Evolutionary conservation across 1,140 invertebrate genomes (phyloP).

Genomic region (Spodoptera litura): DNA sequence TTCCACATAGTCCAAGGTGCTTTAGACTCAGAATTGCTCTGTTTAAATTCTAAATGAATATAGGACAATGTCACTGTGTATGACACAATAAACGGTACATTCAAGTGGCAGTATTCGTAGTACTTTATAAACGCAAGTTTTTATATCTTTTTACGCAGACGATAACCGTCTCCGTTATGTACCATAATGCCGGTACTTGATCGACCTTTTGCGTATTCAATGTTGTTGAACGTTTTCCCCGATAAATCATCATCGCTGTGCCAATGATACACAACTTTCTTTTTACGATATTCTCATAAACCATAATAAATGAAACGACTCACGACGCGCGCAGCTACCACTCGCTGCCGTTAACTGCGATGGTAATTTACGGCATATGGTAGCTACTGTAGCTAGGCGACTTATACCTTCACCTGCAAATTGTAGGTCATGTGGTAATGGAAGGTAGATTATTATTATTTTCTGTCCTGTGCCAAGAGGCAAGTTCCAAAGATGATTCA

Average conservation of each 20-base stretch:
- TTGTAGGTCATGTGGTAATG: constrained; percentile 66
- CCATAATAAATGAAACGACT: constrained; percentile 20
- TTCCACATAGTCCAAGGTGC: constrained; percentile 30
- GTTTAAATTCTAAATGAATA: constrained; percentile 1
- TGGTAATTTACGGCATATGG: constrained; percentile 41
- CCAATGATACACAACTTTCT: constrained; percentile 40
- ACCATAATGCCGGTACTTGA: neutral
- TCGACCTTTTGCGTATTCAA: constrained; percentile 13
- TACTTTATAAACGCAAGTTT: neutral
- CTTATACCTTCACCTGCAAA: constrained; percentile 52
- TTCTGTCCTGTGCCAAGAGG: constrained; percentile 70
- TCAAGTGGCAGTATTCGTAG: neutral
- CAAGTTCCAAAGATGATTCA: constrained; percentile 73
- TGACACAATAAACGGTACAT: neutral
- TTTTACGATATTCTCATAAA: constrained; percentile 35
- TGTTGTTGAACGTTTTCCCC: constrained; percentile 25
- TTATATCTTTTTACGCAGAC: neutral
- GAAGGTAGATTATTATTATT: constrained; percentile 62
- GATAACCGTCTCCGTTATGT: constrained; percentile 23
- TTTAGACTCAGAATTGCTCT: neutral
- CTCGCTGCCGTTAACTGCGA: constrained; percentile 52
- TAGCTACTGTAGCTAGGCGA: constrained; percentile 35
- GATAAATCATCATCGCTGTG: constrained; percentile 21
- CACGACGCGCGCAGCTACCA: constrained; percentile 26
- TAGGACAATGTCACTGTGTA: neutral